A percentile compares a stretch with the other conserved stretches of the same genome.
phyloP scores from a whole-genome alignment of 2,797 vertebrate genomes.

The Catamblyrhynchus diadema region DNA sequence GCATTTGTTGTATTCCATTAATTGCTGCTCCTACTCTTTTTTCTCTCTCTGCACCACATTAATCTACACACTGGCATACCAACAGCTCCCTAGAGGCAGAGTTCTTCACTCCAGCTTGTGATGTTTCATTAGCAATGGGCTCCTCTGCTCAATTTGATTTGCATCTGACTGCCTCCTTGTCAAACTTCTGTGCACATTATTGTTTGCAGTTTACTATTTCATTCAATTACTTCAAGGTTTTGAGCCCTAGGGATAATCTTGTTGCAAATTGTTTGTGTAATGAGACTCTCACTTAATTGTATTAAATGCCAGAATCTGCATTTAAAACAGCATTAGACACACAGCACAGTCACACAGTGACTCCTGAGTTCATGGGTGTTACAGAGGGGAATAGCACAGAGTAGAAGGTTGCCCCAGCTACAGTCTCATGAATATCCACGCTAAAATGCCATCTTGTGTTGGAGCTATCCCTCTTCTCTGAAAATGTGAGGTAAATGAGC shows the following conservation, averaged over 20 bases:
- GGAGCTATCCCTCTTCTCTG: neutral
- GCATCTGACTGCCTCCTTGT: neutral
- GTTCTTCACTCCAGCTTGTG: neutral
- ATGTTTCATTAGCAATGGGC: neutral
- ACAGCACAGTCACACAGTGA: accelerated
- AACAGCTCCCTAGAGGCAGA: neutral
- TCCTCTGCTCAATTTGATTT: neutral
- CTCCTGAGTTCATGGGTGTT: neutral
- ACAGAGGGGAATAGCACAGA: neutral
- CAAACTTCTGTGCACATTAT: neutral
- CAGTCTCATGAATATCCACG: neutral
- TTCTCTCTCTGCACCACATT: neutral
- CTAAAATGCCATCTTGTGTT: neutral
- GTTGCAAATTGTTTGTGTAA: neutral
- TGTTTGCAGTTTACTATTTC: neutral
- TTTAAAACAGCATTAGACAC: neutral
- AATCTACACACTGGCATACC: neutral
- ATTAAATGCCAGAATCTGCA: neutral
- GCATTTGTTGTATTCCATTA: neutral
- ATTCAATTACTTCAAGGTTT: neutral
- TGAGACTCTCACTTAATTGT: neutral
- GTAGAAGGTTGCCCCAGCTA: neutral
- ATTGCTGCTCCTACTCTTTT: neutral
- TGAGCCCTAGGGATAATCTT: neutral
- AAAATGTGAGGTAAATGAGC: neutral